These are phyloP conservation scores for Typhlichthys subterraneus DNA, from an alignment of 2,797 vertebrate genomes.

Conservation along the genomic window DNA sequence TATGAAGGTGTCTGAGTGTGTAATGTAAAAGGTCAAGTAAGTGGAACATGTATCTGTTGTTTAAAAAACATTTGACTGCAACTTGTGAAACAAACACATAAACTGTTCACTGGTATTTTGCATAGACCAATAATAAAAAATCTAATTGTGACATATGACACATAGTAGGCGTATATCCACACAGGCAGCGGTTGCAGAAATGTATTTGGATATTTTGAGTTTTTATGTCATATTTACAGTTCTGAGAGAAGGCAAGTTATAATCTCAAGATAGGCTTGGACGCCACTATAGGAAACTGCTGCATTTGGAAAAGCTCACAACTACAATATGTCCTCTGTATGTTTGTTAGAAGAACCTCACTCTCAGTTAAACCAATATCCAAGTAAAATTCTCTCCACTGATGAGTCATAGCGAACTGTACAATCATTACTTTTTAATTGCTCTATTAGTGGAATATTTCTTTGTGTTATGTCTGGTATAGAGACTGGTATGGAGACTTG, in stretches of 20 bases:
- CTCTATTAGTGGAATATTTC: conserved; percentile 47
- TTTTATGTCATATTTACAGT: conserved; percentile 30
- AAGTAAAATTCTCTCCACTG: conserved; percentile 54
- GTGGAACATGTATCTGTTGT: conserved; percentile 56
- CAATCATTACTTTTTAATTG: conserved; percentile 66
- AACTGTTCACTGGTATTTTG: not conserved
- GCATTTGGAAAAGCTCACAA: conserved; percentile 58
- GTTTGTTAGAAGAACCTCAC: conserved; percentile 44
- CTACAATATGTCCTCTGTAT: conserved; percentile 58
- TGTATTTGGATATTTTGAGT: conserved; percentile 39
- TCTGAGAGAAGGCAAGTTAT: conserved; percentile 42
- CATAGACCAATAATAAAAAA: not conserved
- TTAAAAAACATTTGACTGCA: conserved; percentile 1
- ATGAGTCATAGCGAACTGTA: conserved; percentile 63
- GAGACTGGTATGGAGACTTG: conserved; percentile 17
- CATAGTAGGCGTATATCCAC: conserved; percentile 39
- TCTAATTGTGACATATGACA: not conserved
- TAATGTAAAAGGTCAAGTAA: conserved; percentile 50
- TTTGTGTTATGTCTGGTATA: conserved; percentile 17
- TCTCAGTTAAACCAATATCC: conserved; percentile 66
- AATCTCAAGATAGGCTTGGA: conserved; percentile 46
- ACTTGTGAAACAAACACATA: conserved; percentile 37
- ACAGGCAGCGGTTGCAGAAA: conserved; percentile 24
- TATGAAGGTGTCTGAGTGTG: conserved; percentile 3
- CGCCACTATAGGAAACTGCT: conserved; percentile 62